Evolutionary conservation across 2,113 vertebrate species (phyloP).

Genomic region (Sinocyclocheilus anshuiensis): DNA sequence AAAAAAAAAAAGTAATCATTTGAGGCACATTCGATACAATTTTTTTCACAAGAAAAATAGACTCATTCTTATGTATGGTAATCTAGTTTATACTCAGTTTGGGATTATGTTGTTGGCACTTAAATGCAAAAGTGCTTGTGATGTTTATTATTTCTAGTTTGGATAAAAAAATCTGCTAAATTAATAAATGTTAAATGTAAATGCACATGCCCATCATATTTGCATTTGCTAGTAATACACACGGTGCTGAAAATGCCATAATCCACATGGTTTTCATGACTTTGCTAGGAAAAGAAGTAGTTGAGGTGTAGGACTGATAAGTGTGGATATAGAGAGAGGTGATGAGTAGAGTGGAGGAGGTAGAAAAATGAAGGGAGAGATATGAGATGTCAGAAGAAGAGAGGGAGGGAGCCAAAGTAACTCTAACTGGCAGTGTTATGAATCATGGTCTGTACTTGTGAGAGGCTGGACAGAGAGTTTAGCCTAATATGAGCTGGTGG

Average conservation of each 20-base stretch:
- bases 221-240: background rate
- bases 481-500: background rate
- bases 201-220: background rate
- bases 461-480: background rate
- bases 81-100: background rate
- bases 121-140: too few species aligned
- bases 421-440: conserved; percentile 15
- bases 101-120: too few species aligned
- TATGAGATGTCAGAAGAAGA: background rate
- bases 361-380: conserved; percentile 3
- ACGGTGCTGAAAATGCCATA: background rate
- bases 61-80: background rate
- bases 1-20: too few species aligned
- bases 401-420: background rate
- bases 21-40: too few species aligned
- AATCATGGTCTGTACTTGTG: background rate
- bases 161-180: too few species aligned
- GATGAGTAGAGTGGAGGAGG: background rate
- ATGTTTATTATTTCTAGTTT: too few species aligned
- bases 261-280: background rate
- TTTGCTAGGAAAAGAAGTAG: background rate
- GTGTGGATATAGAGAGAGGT: background rate
- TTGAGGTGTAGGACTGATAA: background rate
- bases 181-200: too few species aligned
- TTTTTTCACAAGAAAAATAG: too few species aligned